These are phyloP conservation scores for Plemyria rubiginata DNA, from an alignment of 2,888 invertebrate genomes.

Conservation along the genomic window DNA sequence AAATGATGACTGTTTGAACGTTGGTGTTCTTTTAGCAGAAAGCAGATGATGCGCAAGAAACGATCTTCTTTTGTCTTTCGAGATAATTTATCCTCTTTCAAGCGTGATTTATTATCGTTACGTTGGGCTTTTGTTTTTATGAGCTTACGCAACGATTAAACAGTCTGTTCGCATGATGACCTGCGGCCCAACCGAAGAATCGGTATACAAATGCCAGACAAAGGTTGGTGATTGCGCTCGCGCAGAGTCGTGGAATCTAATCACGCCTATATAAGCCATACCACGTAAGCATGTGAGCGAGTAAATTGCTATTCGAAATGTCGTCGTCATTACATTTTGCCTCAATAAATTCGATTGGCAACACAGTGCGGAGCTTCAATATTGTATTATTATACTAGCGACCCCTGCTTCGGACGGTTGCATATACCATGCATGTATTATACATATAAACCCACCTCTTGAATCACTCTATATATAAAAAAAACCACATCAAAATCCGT, in stretches of 20 bases:
- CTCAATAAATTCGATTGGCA: too few species aligned
- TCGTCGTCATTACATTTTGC: not conserved
- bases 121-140: not conserved
- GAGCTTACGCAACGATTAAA: constrained; percentile 8
- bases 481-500: too few species aligned
- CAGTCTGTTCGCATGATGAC: constrained; percentile 18
- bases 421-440: too few species aligned
- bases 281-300: constrained; percentile 25
- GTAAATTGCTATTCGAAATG: constrained; percentile 23
- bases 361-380: too few species aligned
- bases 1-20: too few species aligned
- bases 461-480: too few species aligned
- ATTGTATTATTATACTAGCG: too few species aligned
- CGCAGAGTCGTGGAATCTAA: constrained; percentile 32
- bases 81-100: not conserved
- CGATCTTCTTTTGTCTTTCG: not conserved
- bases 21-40: too few species aligned
- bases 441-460: too few species aligned
- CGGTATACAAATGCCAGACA: constrained; percentile 71
- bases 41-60: not conserved
- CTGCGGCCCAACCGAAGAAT: constrained; percentile 55
- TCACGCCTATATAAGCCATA: constrained; percentile 31
- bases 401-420: too few species aligned
- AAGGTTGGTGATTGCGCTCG: constrained; percentile 62
- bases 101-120: not conserved